Percentiles rank a stretch among this genome's conserved stretches.
These are phyloP conservation scores for Protosalanx chinensis DNA, from an alignment of 2,797 vertebrate species.

Conservation along the genomic window DNA sequence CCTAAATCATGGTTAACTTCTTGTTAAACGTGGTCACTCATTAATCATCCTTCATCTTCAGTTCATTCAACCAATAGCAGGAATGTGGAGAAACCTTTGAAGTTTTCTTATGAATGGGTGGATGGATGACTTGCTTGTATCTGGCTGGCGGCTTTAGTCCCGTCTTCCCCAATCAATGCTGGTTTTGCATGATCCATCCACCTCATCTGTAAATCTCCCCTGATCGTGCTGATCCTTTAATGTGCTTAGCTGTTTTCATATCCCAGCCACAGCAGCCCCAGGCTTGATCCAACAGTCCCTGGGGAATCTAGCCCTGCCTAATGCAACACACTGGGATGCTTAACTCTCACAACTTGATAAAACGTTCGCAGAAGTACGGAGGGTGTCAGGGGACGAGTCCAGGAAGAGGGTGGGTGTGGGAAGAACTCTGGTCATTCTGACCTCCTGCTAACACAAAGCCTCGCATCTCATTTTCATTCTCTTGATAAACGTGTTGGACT, in stretches of 20 bases:
- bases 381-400: too few relatives aligned
- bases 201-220: constrained; percentile 16
- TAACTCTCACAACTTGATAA: constrained; percentile 1
- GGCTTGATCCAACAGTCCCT: constrained; percentile 27
- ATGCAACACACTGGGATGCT: not conserved
- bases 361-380: too few relatives aligned
- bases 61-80: not conserved
- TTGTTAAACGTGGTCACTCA: not conserved
- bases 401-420: too few relatives aligned
- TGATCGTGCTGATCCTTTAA: constrained; percentile 41
- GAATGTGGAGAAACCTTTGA: constrained; percentile 1
- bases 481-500: too few relatives aligned
- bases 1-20: too few relatives aligned
- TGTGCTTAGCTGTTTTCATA: constrained; percentile 31
- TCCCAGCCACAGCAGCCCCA: constrained; percentile 22
- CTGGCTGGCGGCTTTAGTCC: not conserved
- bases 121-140: not conserved
- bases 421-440: too few relatives aligned
- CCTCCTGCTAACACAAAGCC: too few relatives aligned
- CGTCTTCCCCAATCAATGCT: not conserved
- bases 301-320: constrained; percentile 16
- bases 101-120: not conserved
- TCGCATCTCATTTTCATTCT: too few relatives aligned
- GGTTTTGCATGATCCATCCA: not conserved
- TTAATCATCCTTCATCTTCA: not conserved